Conservation (phyloP, 2,113 vertebrate genomes). For the Thalassarche chlororhynchos region DNA sequence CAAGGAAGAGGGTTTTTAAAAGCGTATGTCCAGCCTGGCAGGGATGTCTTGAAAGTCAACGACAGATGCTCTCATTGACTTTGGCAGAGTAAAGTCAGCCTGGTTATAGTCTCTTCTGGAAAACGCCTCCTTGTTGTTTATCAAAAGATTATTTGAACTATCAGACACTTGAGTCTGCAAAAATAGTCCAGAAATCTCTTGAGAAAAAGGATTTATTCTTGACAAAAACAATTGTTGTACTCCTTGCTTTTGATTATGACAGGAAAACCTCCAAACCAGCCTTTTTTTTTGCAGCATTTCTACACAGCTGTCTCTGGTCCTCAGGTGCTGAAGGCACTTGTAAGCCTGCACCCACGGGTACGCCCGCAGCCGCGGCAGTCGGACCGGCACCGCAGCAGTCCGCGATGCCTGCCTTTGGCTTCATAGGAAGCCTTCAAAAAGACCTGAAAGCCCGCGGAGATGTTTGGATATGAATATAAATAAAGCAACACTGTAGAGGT, state of each 20-base stretch:
- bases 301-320: not conserved
- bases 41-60: not conserved
- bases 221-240: not conserved
- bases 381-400: rapidly evolving
- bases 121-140: not conserved
- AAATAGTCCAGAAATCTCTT: not conserved
- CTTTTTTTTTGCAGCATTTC: not conserved
- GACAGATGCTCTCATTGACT: not conserved
- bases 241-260: not conserved
- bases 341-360: not conserved
- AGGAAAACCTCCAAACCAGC: not conserved
- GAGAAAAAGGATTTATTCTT: not conserved
- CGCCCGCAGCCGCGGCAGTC: rapidly evolving
- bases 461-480: not conserved
- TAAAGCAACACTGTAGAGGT: not conserved
- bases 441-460: not conserved
- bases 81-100: not conserved
- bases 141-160: not conserved
- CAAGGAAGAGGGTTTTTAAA: not conserved
- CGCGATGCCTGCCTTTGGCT: not conserved
- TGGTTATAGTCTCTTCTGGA: not conserved
- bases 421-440: not conserved
- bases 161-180: not conserved
- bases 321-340: not conserved
- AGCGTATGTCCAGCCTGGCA: not conserved